Conservation (phyloP, 64 coral and sea anemone species). For the Actinia tenebrosa region DNA sequence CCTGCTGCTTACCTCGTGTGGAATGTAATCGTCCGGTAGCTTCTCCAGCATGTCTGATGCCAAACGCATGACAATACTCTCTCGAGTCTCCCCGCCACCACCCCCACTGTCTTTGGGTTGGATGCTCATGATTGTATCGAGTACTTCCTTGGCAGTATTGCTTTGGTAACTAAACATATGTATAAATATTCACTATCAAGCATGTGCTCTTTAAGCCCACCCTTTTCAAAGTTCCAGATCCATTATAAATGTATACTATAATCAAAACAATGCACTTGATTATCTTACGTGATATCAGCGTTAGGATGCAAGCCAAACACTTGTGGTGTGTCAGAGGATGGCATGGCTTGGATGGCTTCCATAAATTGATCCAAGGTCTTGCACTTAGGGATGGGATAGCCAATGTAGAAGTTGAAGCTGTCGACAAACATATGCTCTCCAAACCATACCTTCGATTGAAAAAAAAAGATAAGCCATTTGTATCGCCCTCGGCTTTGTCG, state of each 20-base stretch:
- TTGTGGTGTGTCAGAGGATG: conserved; percentile 84
- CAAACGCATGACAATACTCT: conserved; percentile 83
- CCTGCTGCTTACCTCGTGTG: conserved; percentile 70
- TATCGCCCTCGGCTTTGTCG: background rate
- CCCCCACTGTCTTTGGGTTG: conserved; percentile 96
- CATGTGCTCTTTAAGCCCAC: too few species aligned
- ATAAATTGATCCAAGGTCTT: conserved; percentile 69
- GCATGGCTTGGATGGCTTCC: conserved; percentile 80
- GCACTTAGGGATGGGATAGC: conserved; percentile 86
- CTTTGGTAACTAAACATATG: conserved; percentile 67
- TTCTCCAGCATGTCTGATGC: conserved; percentile 97
- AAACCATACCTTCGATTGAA: conserved; percentile 79
- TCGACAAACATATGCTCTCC: conserved; percentile 93
- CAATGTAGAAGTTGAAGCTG: conserved; percentile 82
- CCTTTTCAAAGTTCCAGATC: too few species aligned
- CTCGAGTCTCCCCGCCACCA: conserved; percentile 91
- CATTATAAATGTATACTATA: too few species aligned
- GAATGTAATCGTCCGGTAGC: conserved; percentile 92
- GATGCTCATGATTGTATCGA: conserved; percentile 98
- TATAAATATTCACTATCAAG: too few species aligned
- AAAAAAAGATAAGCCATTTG: background rate
- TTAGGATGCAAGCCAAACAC: conserved; percentile 98
- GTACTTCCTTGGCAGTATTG: conserved; percentile 84
- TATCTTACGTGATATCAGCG: conserved; percentile 96
- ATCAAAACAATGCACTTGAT: background rate